Base-by-base conservation (phyloP, 2,888 invertebrate genomes). In the Aplocera efformata region DNA sequence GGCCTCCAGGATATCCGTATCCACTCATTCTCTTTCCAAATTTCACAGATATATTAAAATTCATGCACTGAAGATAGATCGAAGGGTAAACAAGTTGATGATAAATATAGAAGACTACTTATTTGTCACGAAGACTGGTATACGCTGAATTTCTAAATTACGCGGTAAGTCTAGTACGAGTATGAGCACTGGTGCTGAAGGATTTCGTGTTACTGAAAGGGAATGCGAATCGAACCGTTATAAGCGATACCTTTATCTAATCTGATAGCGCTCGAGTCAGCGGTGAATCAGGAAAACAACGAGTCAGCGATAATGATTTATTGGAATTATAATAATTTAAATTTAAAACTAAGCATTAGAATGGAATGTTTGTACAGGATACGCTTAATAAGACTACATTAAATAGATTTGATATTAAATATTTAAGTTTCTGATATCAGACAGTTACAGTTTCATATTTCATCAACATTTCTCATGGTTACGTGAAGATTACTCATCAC, bases 1-100 rank as follows among this genome's bases (percentile, higher is more conserved):
- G 70, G 31, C 52, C 60, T 23, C 72, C 71, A 1, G 28, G 35
- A 6, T 44, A 44, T 36, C 44, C 40, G 35, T 71, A 76, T 30
- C 67, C 60, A 58, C 80, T 82, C 83, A 83, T 83, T 21, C 34
- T 62, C 34, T 17, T 17, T 17, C 13, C 13, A 17, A 17, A 17
- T 17, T 17, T 17, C 13, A 17, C 13, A 17, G 13, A 17, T 10
- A 10, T 26, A 25, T 10, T 2, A 10, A 48, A 34, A 37, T 32
- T 26, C 11, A 6, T 23, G 30, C 13, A 17, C 2, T 17, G 13
- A 17, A 17, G 13, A 17, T 3, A 17, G 2, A 17, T 3, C 13
- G n/a, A n/a, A n/a, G n/a, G n/a, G n/a, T n/a, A n/a, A n/a, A n/a
- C n/a, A n/a, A n/a, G n/a, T n/a, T n/a, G n/a, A n/a, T n/a, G n/a